Conservation (phyloP, 2,797 vertebrate species). For the Pantherophis vulpinus region DNA sequence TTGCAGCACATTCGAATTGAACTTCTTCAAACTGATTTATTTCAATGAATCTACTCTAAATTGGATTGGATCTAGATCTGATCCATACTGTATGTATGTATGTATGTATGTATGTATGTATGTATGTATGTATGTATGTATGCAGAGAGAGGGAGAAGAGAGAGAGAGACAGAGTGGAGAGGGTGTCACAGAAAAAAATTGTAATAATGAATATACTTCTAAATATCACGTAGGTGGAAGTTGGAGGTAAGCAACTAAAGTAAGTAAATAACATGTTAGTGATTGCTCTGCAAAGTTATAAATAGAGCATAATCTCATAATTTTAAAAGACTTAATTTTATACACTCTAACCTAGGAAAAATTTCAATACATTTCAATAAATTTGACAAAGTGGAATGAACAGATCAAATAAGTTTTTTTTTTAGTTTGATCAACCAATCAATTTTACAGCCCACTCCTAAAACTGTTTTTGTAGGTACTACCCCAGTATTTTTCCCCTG, state of each 20-base stretch:
- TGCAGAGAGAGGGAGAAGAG: not conserved
- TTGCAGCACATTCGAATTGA: not conserved
- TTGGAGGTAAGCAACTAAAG: not conserved
- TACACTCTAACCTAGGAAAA: not conserved
- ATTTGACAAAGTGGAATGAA: not conserved
- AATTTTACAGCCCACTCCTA: not conserved
- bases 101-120: too few relatives aligned
- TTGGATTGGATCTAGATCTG: not conserved
- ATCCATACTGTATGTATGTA: not conserved
- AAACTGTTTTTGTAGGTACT: not conserved
- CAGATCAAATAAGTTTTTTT: not conserved
- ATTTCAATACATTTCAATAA: not conserved
- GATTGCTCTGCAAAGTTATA: not conserved
- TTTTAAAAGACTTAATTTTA: not conserved
- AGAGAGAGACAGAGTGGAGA: not conserved
- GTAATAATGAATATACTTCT: slow-evolving; percentile 38
- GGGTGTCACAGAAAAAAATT: not conserved
- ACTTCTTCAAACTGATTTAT: not conserved
- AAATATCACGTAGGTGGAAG: slow-evolving; percentile 34
- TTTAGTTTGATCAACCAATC: not conserved
- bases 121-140: not conserved
- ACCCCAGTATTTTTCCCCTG: not conserved
- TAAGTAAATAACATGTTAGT: not conserved
- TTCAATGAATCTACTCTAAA: not conserved
- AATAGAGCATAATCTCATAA: not conserved